Percentiles rank a stretch among this genome's conserved stretches.
These are phyloP conservation scores for Ostrea edulis DNA, from an alignment of 1,140 invertebrate species.

Conservation along the genomic window DNA sequence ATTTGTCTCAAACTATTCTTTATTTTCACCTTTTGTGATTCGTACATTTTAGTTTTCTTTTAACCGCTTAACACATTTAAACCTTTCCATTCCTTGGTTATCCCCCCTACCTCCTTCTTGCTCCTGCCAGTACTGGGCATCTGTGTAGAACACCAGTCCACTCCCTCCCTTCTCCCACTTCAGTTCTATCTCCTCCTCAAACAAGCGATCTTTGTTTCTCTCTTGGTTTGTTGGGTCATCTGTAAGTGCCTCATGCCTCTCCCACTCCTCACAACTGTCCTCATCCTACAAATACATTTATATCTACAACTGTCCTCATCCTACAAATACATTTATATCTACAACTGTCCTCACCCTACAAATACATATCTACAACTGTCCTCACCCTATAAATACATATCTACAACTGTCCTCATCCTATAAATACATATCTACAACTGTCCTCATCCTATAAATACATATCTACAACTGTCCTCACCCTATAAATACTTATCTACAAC, in stretches of 20 bases:
- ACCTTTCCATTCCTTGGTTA: not conserved
- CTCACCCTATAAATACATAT: conserved; percentile 64
- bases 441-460: conserved; percentile 70
- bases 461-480: conserved; percentile 72
- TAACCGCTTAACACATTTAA: too few species aligned
- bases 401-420: conserved; percentile 74
- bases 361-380: conserved; percentile 59
- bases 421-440: conserved; percentile 47
- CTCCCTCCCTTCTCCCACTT: conserved; percentile 85
- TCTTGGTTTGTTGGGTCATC: conserved; percentile 82
- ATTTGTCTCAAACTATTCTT: too few species aligned
- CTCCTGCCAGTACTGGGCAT: conserved; percentile 83
- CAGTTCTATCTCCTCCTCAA: conserved; percentile 83
- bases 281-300: conserved; percentile 63
- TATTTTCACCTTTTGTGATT: too few species aligned
- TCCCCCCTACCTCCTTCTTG: conserved; percentile 77
- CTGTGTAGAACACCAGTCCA: conserved; percentile 85
- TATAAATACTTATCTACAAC: conserved; percentile 31
- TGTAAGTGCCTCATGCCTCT: conserved; percentile 82
- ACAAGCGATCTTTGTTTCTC: conserved; percentile 79
- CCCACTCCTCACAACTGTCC: conserved; percentile 79
- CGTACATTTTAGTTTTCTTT: too few species aligned
- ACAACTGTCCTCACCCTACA: conserved; percentile 74
- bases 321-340: conserved; percentile 42
- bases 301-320: conserved; percentile 73